Conservation (phyloP, 2,888 invertebrate genomes). For the Epistrophe eligans region DNA sequence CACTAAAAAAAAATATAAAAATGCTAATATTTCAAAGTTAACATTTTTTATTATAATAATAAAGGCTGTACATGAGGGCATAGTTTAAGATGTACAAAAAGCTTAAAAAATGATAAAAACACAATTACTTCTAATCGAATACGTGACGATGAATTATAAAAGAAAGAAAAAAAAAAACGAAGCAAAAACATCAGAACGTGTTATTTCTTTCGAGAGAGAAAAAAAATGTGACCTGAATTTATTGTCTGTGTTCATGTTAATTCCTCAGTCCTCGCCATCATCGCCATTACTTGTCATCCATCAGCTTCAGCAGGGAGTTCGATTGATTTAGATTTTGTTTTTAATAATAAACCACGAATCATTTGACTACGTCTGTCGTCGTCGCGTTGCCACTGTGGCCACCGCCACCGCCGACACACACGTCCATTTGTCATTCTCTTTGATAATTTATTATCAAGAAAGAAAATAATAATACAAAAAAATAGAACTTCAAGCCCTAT, state of each 20-base stretch:
- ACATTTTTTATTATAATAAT: not conserved
- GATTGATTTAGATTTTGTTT: conserved; percentile 49
- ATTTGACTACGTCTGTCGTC: conserved; percentile 25
- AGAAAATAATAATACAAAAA: conserved; percentile 4
- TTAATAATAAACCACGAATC: conserved; percentile 52
- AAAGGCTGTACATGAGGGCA: not conserved
- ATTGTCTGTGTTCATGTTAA: conserved; percentile 2
- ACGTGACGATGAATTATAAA: conserved; percentile 59
- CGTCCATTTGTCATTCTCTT: conserved; percentile 29
- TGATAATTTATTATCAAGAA: conserved; percentile 42
- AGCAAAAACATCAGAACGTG: conserved; percentile 44
- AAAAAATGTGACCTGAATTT: conserved; percentile 60
- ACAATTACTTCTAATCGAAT: conserved; percentile 65
- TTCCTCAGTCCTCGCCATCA: not conserved
- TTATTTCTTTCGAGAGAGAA: conserved; percentile 2
- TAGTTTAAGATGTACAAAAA: conserved; percentile 26
- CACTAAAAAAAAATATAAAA: conserved; percentile 22
- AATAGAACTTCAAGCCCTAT: conserved; percentile 26
- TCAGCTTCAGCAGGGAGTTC: conserved; percentile 2
- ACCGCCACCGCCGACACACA: not conserved
- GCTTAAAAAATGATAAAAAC: conserved; percentile 37
- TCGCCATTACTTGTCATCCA: not conserved
- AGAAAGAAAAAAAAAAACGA: not conserved
- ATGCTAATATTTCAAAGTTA: conserved; percentile 45
- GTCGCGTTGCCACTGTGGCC: not conserved